A percentile compares a stretch with the other conserved stretches of the same genome.
phyloP scores from a whole-genome alignment of 2,113 vertebrate genomes.

The Protobothrops mucrosquamatus region DNA sequence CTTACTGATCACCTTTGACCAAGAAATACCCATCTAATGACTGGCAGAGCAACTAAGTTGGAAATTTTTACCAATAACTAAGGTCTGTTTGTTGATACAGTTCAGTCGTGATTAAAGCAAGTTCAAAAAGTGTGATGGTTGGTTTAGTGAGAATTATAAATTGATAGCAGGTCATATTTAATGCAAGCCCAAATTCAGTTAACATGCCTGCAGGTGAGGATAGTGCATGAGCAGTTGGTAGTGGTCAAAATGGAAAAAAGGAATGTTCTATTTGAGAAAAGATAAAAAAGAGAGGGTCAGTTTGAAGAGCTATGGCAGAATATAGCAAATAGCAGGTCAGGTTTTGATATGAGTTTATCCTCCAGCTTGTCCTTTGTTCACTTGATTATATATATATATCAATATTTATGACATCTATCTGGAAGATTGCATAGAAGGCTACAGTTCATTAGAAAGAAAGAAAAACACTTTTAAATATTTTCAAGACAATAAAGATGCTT shows the following conservation, averaged over 20 bases:
- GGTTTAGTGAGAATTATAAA: not conserved
- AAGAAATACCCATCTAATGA: not conserved
- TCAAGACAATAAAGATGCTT: not conserved
- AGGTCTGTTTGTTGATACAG: not conserved
- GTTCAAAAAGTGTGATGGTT: not conserved
- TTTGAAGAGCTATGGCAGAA: not conserved
- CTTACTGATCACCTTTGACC: not conserved
- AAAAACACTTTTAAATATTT: not conserved
- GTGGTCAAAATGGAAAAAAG: not conserved
- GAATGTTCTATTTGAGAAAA: not conserved
- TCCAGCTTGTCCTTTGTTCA: not conserved
- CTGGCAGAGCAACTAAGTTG: not conserved
- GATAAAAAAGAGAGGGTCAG: not conserved
- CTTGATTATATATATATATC: not conserved
- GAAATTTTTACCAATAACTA: not conserved
- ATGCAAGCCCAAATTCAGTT: not conserved
- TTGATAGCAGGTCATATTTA: not conserved
- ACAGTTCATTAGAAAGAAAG: not conserved
- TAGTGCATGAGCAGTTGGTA: not conserved
- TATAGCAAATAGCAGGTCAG: not conserved
- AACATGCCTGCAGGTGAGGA: not conserved
- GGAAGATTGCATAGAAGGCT: not conserved
- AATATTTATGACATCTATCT: too few relatives aligned
- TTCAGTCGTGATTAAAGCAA: not conserved
- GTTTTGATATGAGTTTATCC: not conserved